phyloP scores from a whole-genome alignment of 2,113 vertebrate species.

The Typhlomys cinereus region DNA sequence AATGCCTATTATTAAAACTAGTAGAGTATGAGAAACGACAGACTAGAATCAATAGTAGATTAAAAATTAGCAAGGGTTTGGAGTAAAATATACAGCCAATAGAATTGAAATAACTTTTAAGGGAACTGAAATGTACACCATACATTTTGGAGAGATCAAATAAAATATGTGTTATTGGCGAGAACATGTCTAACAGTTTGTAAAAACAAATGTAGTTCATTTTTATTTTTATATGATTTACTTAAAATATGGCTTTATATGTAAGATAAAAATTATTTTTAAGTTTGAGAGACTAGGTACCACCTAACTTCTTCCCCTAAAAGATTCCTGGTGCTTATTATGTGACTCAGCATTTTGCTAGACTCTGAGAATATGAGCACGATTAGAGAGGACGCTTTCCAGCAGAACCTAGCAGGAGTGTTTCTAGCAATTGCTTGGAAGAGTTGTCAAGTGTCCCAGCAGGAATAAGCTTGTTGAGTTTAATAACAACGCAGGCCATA shows the following conservation, averaged over 20 bases:
- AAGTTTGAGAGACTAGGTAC: neutral
- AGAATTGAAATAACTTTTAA: conserved; percentile 44
- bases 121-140: conserved; percentile 54
- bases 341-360: neutral
- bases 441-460: no score
- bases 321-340: neutral
- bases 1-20: neutral
- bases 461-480: neutral
- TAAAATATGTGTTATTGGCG: conserved; percentile 34
- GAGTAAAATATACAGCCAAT: conserved; percentile 28
- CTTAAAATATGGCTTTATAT: neutral
- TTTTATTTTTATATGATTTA: neutral
- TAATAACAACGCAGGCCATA: neutral
- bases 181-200: conserved; percentile 23
- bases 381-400: neutral
- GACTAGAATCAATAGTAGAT: neutral
- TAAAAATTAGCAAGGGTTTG: neutral
- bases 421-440: neutral
- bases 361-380: no score
- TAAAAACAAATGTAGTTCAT: conserved; percentile 14
- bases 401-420: neutral
- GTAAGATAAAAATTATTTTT: conserved; percentile 8
- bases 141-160: conserved; percentile 47
- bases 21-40: neutral
- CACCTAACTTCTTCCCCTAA: no score